A percentile compares a stretch with the other conserved stretches of the same genome.
Evolutionary conservation across 2,888 invertebrate species (phyloP).

Genomic region (Drosophila anomalipes): DNA sequence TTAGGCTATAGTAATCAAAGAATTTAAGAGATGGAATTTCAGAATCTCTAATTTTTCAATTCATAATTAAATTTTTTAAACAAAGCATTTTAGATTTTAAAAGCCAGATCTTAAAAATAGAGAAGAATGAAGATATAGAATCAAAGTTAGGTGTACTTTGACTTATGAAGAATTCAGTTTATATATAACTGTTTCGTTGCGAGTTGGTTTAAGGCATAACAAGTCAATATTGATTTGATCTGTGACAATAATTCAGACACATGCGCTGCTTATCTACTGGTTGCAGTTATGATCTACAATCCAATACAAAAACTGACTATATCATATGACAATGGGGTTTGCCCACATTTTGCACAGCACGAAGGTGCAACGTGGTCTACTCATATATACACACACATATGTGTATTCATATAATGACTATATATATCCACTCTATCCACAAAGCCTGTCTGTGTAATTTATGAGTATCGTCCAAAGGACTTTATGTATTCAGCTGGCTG

Average conservation of each 20-base stretch:
- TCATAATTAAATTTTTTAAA: neutral
- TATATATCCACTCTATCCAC: constrained; percentile 20
- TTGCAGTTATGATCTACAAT: constrained; percentile 40
- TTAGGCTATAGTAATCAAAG: neutral
- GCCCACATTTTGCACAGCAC: constrained; percentile 39
- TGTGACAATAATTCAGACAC: constrained; percentile 17
- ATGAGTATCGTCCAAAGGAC: constrained; percentile 49
- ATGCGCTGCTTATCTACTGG: constrained; percentile 21
- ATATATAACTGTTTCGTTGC: neutral
- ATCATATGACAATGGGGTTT: constrained; percentile 41
- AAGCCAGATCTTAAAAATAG: neutral
- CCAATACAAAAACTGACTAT: constrained; percentile 28
- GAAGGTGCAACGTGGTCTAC: constrained; percentile 32
- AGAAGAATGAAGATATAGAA: neutral
- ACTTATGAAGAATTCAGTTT: neutral
- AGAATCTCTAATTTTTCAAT: neutral
- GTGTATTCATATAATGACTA: constrained; percentile 24
- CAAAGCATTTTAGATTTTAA: neutral
- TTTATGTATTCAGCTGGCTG: constrained; percentile 35
- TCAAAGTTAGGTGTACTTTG: no score
- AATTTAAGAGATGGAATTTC: neutral
- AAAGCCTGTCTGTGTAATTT: constrained; percentile 50
- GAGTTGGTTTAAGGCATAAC: neutral
- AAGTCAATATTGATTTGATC: constrained; percentile 6
- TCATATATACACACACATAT: constrained; percentile 7